A percentile compares a stretch with the other conserved stretches of the same genome.
Conservation (phyloP, 1,140 invertebrate species). For the Globodera rostochiensis region DNA sequence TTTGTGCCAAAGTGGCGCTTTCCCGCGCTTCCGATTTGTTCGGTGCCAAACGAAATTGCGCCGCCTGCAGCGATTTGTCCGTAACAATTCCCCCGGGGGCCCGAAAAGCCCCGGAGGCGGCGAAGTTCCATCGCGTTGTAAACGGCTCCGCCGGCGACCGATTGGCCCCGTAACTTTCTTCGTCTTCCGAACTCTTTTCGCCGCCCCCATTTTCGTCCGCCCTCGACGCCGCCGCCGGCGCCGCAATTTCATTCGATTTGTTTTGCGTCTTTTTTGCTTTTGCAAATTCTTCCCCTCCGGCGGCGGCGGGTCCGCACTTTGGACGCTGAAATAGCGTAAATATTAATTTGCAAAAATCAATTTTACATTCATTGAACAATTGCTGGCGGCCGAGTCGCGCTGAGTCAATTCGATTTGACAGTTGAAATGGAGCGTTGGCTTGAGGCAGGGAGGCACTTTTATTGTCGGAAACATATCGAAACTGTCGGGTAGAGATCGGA, state of each 20-base stretch:
- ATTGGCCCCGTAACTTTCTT: background rate
- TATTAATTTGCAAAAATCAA: constrained; percentile 24
- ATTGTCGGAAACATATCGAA: too few relatives aligned
- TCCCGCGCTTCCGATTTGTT: background rate
- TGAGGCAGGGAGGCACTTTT: too few relatives aligned
- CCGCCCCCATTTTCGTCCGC: background rate
- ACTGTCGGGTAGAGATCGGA: too few relatives aligned
- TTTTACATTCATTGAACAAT: constrained; percentile 50
- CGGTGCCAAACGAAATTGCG: background rate
- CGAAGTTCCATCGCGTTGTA: background rate
- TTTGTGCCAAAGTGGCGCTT: background rate
- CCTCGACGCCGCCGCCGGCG: too few relatives aligned
- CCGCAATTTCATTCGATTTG: background rate
- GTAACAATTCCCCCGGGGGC: background rate
- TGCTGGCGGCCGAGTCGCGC: constrained; percentile 48
- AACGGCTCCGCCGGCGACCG: background rate
- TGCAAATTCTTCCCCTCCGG: background rate
- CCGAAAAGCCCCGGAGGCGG: background rate
- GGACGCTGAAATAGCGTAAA: constrained; percentile 45
- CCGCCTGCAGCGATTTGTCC: background rate
- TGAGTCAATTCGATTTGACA: constrained; percentile 62
- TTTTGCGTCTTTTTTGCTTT: background rate
- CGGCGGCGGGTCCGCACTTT: constrained; percentile 26
- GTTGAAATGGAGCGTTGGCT: constrained; percentile 61
- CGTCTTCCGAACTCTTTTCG: background rate